Percentiles rank a stretch among this genome's conserved stretches.
Evolutionary conservation across 2,888 invertebrate species (phyloP).

Genomic region (Euplagia quadripunctaria): DNA sequence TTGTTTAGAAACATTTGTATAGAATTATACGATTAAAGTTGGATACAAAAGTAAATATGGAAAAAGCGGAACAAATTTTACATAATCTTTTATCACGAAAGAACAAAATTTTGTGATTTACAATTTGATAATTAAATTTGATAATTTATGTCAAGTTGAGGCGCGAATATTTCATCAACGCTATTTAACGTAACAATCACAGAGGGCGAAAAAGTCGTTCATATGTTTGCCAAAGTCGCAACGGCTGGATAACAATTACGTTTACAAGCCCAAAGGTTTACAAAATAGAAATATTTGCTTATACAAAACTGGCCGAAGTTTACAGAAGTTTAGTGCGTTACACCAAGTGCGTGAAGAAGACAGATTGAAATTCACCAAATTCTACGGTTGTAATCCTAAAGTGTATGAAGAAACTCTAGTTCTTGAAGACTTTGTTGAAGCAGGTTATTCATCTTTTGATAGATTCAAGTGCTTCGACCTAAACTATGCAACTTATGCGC

Average conservation of each 20-base stretch:
- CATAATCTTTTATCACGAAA: slow-evolving; percentile 21
- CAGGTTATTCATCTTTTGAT: slow-evolving; percentile 49
- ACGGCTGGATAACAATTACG: slow-evolving; percentile 26
- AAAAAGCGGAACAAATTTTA: no score
- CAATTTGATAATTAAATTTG: slow-evolving; percentile 24
- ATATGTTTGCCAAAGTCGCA: slow-evolving; percentile 39
- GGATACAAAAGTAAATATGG: no score
- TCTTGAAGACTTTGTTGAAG: slow-evolving; percentile 36
- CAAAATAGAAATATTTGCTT: no score
- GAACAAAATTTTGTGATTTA: slow-evolving; percentile 25
- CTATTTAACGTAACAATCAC: slow-evolving; percentile 24
- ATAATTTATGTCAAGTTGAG: slow-evolving; percentile 29
- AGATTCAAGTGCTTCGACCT: slow-evolving; percentile 23
- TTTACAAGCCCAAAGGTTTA: slow-evolving; percentile 7
- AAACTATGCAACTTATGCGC: slow-evolving; percentile 20
- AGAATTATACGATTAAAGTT: no score
- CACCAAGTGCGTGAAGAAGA: no score
- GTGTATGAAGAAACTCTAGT: slow-evolving; percentile 44
- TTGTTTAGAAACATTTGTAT: no score
- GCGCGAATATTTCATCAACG: slow-evolving; percentile 42
- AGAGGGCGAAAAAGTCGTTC: slow-evolving; percentile 7
- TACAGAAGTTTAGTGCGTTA: no score
- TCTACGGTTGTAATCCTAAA: no score
- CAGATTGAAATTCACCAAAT: no score
- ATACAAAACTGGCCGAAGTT: slow-evolving; percentile 25